Base-by-base conservation (phyloP, 1,140 invertebrate species). In the Steinernema khuongi region DNA sequence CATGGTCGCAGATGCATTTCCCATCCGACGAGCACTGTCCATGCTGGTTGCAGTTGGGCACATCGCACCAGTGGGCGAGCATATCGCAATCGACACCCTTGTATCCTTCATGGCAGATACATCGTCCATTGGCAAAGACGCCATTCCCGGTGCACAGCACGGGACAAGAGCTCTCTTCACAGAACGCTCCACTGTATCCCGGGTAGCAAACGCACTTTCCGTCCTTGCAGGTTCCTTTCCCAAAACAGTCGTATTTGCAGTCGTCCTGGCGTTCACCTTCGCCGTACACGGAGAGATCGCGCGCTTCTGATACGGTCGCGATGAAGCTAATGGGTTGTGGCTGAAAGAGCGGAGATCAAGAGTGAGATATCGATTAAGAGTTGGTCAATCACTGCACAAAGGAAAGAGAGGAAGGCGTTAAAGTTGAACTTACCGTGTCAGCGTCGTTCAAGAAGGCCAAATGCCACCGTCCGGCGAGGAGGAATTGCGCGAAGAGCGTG, bases 101-200 rank as follows among this genome's bases (percentile, higher is more conserved):
- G 92, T 93, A 98, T 0, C 96, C 96, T 82, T 94, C 94, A 86
- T 96, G 96, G 86, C 96, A 99, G 32, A 94, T 90, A 87, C 96
- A 99, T n/a, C 90, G 89, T 1, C 96, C 96, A 77, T 93, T 92
- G 11, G 93, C 91, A 86, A 96, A 99, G 79, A 94, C 93, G 18
- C 96, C 96, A 84, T 98, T 94, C 14, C 91, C 91, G 0, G 92
- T 94, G 85, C 96, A 99, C 0, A 95, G 93, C 87, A 96, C 92
- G 0, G 94, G 93, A 85, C 96, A 99, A 83, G 96, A 93, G 28
- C 95, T 96, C 86, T 97, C 92, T 83, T 93, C 94, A 86, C 96
- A 99, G 85, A 96, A 94, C 71, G 93, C 91, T n/a, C 94, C 94
- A 18, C 92, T 92, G 85, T 94, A 98, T n/a, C 96, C 96, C 67